phyloP scores from a whole-genome alignment of 2,797 vertebrate genomes.

The Gallinago solitaria region DNA sequence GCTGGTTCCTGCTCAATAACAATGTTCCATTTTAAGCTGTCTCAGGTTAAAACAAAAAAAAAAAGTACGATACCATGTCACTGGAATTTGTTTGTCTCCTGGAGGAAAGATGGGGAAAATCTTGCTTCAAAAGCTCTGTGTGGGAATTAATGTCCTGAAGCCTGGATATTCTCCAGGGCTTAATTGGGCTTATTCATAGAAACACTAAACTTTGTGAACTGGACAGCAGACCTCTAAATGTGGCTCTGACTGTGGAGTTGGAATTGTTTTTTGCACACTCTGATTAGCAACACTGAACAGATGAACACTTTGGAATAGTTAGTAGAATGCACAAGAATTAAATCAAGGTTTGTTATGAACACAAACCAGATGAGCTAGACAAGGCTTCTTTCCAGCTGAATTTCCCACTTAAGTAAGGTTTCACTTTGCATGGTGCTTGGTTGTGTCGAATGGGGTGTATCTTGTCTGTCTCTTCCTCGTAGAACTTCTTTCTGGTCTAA shows the following conservation, averaged over 20 bases:
- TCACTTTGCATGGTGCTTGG: neutral
- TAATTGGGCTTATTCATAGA: slow-evolving; percentile 44
- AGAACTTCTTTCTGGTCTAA: neutral
- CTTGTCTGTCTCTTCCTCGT: neutral
- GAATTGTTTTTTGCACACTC: neutral
- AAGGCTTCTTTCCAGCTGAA: neutral
- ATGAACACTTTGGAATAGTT: neutral
- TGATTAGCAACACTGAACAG: neutral
- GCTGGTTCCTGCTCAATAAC: slow-evolving; percentile 32
- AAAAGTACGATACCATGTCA: neutral
- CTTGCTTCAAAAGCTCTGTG: neutral
- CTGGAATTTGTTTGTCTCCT: neutral
- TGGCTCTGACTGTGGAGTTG: neutral
- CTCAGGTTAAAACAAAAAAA: neutral
- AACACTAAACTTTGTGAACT: slow-evolving; percentile 34
- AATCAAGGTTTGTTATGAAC: neutral
- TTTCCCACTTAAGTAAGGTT: neutral
- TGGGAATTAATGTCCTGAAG: neutral
- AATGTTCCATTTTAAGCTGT: slow-evolving; percentile 25
- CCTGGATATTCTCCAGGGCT: slow-evolving; percentile 22
- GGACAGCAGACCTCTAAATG: slow-evolving; percentile 42
- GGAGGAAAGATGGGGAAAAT: neutral
- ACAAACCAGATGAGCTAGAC: neutral
- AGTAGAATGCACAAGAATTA: neutral
- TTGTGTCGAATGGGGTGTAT: neutral